A percentile compares a stretch with the other conserved stretches of the same genome.
Evolutionary conservation across 2,888 invertebrate genomes (phyloP).

Genomic region (Perizoma flavofasciatum): DNA sequence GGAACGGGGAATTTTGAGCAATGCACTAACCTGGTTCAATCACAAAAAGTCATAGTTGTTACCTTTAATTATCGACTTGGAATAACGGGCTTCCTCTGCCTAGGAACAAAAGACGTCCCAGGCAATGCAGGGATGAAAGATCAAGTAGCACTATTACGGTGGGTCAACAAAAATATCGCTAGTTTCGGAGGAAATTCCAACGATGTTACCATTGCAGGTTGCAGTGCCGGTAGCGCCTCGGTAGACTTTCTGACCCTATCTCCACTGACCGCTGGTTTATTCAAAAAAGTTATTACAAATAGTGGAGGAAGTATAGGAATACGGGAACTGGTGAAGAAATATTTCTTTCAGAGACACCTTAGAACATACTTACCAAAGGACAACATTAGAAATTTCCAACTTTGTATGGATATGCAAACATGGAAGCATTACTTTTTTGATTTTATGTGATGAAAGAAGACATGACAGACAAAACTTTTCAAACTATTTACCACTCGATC

Average conservation of each 20-base stretch:
- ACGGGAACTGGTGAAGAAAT: slow-evolving; percentile 12
- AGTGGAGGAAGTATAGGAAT: slow-evolving; percentile 28
- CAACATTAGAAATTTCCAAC: slow-evolving; percentile 14
- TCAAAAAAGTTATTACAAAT: slow-evolving; percentile 34
- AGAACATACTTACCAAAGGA: slow-evolving; percentile 13
- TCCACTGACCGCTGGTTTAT: slow-evolving; percentile 29
- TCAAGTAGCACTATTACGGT: slow-evolving; percentile 33
- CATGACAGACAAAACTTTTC: slow-evolving; percentile 25
- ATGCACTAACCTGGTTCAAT: slow-evolving; percentile 14
- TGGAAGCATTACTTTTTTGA: not conserved
- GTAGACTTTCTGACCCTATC: slow-evolving; percentile 33
- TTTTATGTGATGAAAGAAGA: slow-evolving; percentile 7
- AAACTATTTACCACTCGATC: slow-evolving; percentile 42
- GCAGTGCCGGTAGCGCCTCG: slow-evolving; percentile 30
- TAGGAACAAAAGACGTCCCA: slow-evolving; percentile 39
- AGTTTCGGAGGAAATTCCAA: slow-evolving; percentile 31
- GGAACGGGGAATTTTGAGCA: slow-evolving; percentile 19
- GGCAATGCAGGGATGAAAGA: slow-evolving; percentile 42
- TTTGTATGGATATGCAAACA: slow-evolving; percentile 19
- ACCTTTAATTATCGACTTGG: slow-evolving; percentile 41
- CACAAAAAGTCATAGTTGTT: slow-evolving; percentile 34
- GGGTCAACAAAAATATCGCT: slow-evolving; percentile 24
- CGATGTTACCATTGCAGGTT: slow-evolving; percentile 34
- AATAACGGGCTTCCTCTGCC: slow-evolving; percentile 37
- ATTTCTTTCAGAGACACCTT: slow-evolving; percentile 17